Evolutionary conservation across 2,888 invertebrate species (phyloP).

Genomic region (Cerastoderma edule): DNA sequence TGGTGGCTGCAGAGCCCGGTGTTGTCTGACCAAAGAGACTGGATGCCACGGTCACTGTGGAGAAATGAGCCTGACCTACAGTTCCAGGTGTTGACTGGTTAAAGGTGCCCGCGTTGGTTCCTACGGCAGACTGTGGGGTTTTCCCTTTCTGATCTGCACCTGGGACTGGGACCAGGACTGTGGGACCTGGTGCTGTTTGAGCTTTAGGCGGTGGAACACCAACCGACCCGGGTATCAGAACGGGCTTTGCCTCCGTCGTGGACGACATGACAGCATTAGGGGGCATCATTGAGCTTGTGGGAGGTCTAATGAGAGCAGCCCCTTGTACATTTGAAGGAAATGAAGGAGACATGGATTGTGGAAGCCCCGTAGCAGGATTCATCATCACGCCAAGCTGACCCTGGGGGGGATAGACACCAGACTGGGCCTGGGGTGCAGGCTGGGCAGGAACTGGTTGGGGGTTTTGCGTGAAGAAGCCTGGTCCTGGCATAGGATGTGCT

Average conservation of each 20-base stretch:
- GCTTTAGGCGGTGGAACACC: constrained; percentile 40
- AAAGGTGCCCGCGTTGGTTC: constrained; percentile 4
- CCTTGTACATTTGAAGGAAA: constrained; percentile 36
- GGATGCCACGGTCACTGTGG: neutral
- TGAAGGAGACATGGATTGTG: constrained; percentile 29
- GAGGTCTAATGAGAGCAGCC: constrained; percentile 24
- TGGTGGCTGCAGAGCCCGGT: constrained; percentile 44
- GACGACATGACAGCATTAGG: constrained; percentile 64
- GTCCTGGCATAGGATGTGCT: constrained; percentile 67
- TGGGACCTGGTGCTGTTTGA: constrained; percentile 18
- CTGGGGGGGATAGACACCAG: constrained; percentile 34
- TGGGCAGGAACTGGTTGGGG: constrained; percentile 34
- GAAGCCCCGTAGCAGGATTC: constrained; percentile 9
- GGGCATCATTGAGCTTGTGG: constrained; percentile 56
- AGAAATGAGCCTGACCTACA: constrained; percentile 23
- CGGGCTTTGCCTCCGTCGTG: constrained; percentile 45
- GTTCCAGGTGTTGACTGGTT: constrained; percentile 25
- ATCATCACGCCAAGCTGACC: constrained; percentile 28
- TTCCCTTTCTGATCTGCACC: neutral
- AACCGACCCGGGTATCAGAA: constrained; percentile 57
- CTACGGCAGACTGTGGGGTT: neutral
- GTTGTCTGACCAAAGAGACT: constrained; percentile 16
- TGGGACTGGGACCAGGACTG: neutral
- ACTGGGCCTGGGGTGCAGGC: constrained; percentile 31
- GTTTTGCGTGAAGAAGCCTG: constrained; percentile 75